Base-by-base conservation (phyloP, 92 coral and sea anemone species). In the Bergia puertoricense region DNA sequence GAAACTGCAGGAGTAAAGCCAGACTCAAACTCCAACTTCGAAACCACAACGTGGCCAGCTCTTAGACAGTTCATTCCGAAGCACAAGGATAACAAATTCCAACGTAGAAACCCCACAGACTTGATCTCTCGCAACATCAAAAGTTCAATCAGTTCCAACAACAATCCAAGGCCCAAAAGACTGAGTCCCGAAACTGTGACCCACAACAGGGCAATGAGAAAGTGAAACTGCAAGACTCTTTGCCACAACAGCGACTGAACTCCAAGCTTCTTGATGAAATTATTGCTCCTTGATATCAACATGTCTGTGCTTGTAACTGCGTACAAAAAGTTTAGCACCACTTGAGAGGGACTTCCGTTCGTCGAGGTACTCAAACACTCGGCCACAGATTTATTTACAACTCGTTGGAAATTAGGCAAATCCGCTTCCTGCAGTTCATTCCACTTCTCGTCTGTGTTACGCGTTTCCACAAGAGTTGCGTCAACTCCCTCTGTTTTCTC, bases 351-450 rank as follows among this genome's bases (percentile, higher is more conserved):
- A n/a, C 14, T 45, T 16, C 39, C 36, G 30, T 46, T 43, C 37
- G 1, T 6, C 4, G 81, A 77, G 81, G 38, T 46, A 44, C 23
- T 43, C 81, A 77, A 39, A 23, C 81, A 37, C 51, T 77, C 81
- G 36, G 81, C 81, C 0, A 77, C 59, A 46, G 81, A 77, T 77
- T 77, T 77, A 59, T 77, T 77, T 14, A 77, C 81, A 22, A 77
- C 81, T 77, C 81, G 81, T 77, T 77, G 56, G 44, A 77, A 77
- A 77, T 46, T 20, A 23, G 57, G 56, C 59, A 77, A 77, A 77
- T 77, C 81, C 3, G 30, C 15, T 45, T 77, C 81, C 8, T 16
- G 59, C 20, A 77, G 81, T 38, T 77, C 81, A 6, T 20, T 48
- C 81, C 81, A 77, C 30, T 45, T 46, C 13, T 77, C 39, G 81